phyloP scores from a whole-genome alignment of 1,140 invertebrate genomes.

The Luehdorfia chinensis region DNA sequence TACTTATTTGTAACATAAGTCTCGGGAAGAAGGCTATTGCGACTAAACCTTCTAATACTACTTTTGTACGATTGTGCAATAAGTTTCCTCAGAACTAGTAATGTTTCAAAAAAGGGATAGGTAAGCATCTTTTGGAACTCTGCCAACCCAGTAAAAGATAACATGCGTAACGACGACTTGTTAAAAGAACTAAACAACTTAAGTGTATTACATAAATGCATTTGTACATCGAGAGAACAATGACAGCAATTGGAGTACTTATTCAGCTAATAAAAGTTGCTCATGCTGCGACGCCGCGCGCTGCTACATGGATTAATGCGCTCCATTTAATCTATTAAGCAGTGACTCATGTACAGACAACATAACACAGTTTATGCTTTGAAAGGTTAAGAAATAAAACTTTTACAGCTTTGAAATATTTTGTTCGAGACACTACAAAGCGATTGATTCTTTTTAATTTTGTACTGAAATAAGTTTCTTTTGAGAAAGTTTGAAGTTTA shows the following conservation, averaged over 20 bases:
- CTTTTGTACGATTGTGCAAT: background rate
- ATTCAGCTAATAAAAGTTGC: constrained; percentile 54
- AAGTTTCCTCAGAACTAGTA: background rate
- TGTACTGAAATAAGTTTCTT: too few species aligned
- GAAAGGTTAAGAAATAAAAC: too few species aligned
- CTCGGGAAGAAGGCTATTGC: background rate
- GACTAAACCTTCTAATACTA: constrained; percentile 2
- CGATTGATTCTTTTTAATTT: too few species aligned
- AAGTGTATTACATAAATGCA: constrained; percentile 11
- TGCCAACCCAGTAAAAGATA: background rate
- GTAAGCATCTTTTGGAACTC: background rate
- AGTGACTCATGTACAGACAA: constrained; percentile 29
- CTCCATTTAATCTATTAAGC: constrained; percentile 66
- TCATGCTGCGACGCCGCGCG: constrained; percentile 26
- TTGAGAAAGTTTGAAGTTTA: too few species aligned
- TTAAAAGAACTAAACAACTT: background rate
- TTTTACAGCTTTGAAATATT: too few species aligned
- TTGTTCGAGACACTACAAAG: too few species aligned
- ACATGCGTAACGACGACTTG: too few species aligned
- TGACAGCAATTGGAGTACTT: constrained; percentile 55
- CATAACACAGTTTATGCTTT: background rate
- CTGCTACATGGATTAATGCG: constrained; percentile 55
- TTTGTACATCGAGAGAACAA: constrained; percentile 34
- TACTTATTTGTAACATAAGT: too few species aligned
- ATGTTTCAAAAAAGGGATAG: background rate